Percentiles rank a stretch among this genome's conserved stretches.
Conservation (phyloP, 2,888 invertebrate species). For the Artemia sinica region DNA sequence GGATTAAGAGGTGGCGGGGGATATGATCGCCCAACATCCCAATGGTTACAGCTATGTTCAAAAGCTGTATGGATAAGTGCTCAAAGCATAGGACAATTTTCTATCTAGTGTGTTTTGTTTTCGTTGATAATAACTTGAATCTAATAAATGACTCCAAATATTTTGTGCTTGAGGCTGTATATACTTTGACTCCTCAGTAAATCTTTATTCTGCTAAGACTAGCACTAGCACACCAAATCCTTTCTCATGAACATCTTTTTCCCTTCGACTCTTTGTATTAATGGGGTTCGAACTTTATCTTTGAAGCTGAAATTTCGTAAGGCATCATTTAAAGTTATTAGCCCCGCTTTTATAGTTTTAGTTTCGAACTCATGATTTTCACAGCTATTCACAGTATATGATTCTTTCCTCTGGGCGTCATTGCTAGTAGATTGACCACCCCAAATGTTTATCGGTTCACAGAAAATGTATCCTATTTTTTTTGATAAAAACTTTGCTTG, state of each 20-base stretch:
- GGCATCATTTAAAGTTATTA: constrained; percentile 9
- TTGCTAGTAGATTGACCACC: background rate
- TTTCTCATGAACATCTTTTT: constrained; percentile 8
- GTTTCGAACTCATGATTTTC: background rate
- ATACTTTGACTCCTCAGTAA: no score
- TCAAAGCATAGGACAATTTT: no score
- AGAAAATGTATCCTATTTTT: constrained; percentile 17
- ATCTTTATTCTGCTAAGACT: background rate
- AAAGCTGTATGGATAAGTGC: no score
- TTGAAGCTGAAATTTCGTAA: background rate
- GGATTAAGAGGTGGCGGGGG: no score
- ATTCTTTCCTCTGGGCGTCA: background rate
- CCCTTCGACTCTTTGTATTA: background rate
- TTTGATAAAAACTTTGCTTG: constrained; percentile 18
- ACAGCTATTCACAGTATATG: background rate
- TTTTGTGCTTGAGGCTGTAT: background rate
- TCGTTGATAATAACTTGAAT: background rate
- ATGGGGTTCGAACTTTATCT: background rate
- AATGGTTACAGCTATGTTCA: no score
- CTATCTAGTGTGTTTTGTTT: background rate
- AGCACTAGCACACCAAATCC: background rate
- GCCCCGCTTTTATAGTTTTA: background rate
- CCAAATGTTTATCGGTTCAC: constrained; percentile 16
- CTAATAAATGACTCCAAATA: background rate
- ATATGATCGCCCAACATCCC: no score